phyloP scores from a whole-genome alignment of 2,113 vertebrate species.

The Puma concolor region DNA sequence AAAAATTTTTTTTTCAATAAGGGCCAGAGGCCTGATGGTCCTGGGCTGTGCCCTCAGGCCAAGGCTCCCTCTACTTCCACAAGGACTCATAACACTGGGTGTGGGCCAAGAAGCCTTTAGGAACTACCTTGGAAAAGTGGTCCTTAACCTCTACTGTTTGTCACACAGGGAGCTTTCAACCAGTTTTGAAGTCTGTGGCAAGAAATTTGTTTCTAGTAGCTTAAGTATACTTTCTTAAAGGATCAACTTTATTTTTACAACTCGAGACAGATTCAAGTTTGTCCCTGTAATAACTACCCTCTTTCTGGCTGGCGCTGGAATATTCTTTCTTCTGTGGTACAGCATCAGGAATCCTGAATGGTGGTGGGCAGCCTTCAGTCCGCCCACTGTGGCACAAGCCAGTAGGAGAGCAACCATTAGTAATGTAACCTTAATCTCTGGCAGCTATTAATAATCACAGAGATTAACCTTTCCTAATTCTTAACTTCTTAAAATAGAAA shows the following conservation, averaged over 20 bases:
- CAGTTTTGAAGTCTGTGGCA: not conserved
- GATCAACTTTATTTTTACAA: constrained; percentile 1
- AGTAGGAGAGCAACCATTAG: not conserved
- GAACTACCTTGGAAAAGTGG: not conserved
- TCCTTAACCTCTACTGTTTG: not conserved
- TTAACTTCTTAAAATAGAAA: not conserved
- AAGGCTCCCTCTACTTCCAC: not conserved
- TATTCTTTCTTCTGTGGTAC: not conserved
- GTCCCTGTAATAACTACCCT: not conserved
- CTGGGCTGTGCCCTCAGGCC: not conserved
- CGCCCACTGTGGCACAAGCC: not conserved
- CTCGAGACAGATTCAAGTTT: not conserved
- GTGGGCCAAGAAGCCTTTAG: not conserved
- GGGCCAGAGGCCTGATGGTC: not conserved
- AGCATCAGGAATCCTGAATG: not conserved
- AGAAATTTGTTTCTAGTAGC: not conserved
- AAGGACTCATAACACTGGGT: not conserved
- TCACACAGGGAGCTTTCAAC: not conserved
- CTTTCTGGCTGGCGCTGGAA: not conserved
- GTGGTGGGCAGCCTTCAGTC: too few species aligned
- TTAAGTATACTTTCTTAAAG: constrained; percentile 7
- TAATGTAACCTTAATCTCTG: not conserved
- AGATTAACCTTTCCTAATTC: not conserved
- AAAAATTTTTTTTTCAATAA: not conserved
- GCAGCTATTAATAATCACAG: not conserved